These are phyloP conservation scores for Eutrigla gurnardus DNA, from an alignment of 2,797 vertebrate genomes.

Conservation along the genomic window DNA sequence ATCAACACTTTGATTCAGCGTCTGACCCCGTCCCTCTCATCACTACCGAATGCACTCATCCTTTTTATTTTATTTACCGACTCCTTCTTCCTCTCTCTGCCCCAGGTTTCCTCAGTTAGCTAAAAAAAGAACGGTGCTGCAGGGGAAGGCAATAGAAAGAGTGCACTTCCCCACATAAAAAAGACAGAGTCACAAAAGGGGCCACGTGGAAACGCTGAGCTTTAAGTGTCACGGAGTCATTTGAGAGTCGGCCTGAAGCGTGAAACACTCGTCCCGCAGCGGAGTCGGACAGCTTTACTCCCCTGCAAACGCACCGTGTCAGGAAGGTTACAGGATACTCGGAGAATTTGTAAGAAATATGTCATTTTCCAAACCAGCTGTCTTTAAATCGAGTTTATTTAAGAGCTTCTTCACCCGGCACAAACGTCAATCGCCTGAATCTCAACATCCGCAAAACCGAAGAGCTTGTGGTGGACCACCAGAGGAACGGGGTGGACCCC, in stretches of 20 bases:
- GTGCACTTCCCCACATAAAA: conserved; percentile 33
- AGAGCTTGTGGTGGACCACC: background rate
- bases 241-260: conserved; percentile 28
- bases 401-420: background rate
- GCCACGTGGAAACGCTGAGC: conserved; percentile 30
- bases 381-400: background rate
- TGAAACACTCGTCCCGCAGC: conserved; percentile 4
- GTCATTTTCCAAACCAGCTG: no score
- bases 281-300: background rate
- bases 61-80: conserved; percentile 21
- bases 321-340: conserved; percentile 12
- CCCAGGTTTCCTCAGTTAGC: conserved; percentile 10
- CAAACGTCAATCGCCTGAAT: background rate
- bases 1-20: background rate
- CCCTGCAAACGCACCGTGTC: conserved; percentile 21
- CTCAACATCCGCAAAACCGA: background rate
- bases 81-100: conserved; percentile 2
- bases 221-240: conserved; percentile 7
- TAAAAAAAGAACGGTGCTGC: conserved; percentile 21
- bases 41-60: background rate
- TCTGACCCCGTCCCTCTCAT: background rate
- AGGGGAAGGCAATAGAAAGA: conserved; percentile 35
- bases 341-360: conserved; percentile 1
- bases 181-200: conserved; percentile 29
- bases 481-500: background rate